A percentile compares a stretch with the other conserved stretches of the same genome.
phyloP scores from a whole-genome alignment of 2,797 vertebrate species.

The Dendrocincla tyrannina region DNA sequence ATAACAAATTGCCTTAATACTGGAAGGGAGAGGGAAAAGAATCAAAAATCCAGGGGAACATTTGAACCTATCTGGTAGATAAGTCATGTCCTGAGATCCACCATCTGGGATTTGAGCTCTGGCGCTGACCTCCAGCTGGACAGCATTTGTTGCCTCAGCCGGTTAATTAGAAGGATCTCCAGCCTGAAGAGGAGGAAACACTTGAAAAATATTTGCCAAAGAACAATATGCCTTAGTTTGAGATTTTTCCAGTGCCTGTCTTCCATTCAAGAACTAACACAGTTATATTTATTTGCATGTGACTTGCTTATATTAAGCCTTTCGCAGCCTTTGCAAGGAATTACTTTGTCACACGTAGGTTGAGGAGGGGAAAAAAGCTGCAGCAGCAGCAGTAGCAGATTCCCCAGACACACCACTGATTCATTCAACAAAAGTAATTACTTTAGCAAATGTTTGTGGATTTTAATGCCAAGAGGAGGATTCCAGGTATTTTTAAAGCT shows the following conservation, averaged over 20 bases:
- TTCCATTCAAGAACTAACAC: neutral
- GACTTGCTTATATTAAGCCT: neutral
- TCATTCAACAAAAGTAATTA: conserved; percentile 48
- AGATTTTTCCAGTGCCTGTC: neutral
- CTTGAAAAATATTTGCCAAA: conserved; percentile 7
- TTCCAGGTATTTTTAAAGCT: conserved; percentile 33
- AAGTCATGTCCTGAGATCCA: neutral
- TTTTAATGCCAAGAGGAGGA: conserved; percentile 25
- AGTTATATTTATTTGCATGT: neutral
- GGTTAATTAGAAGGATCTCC: conserved; percentile 52
- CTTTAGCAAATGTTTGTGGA: conserved; percentile 58
- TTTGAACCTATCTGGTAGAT: conserved; percentile 66
- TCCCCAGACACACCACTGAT: neutral
- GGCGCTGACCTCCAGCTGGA: conserved; percentile 47
- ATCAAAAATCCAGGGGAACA: conserved; percentile 54
- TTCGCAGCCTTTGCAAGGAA: neutral
- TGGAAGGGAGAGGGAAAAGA: neutral
- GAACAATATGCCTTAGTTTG: neutral
- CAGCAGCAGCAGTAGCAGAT: conserved; percentile 23
- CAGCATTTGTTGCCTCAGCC: conserved; percentile 22
- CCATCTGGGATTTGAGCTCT: conserved; percentile 69
- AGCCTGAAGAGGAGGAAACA: conserved; percentile 10
- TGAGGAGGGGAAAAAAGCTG: neutral
- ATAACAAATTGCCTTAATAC: conserved; percentile 60
- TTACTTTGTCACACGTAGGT: neutral